Percentiles rank a stretch among this genome's conserved stretches.
These are phyloP conservation scores for Enteromius paludinosus DNA, from an alignment of 2,797 vertebrate species.

Conservation along the genomic window DNA sequence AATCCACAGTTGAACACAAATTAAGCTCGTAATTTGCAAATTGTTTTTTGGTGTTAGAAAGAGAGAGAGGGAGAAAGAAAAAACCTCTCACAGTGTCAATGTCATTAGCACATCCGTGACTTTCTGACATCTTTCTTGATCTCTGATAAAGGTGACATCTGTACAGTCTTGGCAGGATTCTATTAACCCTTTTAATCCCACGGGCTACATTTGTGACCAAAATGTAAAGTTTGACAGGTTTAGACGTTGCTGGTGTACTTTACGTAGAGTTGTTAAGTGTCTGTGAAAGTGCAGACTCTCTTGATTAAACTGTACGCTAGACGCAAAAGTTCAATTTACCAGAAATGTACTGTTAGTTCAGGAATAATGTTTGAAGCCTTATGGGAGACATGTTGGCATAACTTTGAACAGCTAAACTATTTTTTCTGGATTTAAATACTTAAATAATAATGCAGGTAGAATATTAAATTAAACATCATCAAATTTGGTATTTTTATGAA, in stretches of 20 bases:
- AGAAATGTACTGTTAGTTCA: background rate
- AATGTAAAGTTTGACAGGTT: background rate
- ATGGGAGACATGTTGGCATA: background rate
- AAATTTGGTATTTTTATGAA: background rate
- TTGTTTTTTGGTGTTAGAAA: background rate
- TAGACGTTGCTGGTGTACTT: background rate
- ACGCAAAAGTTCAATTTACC: background rate
- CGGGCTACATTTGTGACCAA: background rate
- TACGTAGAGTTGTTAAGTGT: background rate
- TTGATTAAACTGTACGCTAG: background rate
- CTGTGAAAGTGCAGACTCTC: background rate
- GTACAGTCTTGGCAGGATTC: background rate
- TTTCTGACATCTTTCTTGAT: conserved; percentile 16
- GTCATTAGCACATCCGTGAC: conserved; percentile 14
- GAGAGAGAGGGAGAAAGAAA: background rate
- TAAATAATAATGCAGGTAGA: background rate
- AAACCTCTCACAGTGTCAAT: conserved; percentile 1
- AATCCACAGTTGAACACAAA: conserved; percentile 40
- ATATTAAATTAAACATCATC: background rate
- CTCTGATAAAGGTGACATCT: conserved; percentile 4
- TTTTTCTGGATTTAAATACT: background rate
- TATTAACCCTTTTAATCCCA: background rate
- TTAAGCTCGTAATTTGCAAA: conserved; percentile 37
- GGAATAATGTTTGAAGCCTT: background rate
- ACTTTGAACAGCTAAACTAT: background rate